phyloP scores from a whole-genome alignment of 2,888 invertebrate genomes.

The Ferdinandea cuprea region DNA sequence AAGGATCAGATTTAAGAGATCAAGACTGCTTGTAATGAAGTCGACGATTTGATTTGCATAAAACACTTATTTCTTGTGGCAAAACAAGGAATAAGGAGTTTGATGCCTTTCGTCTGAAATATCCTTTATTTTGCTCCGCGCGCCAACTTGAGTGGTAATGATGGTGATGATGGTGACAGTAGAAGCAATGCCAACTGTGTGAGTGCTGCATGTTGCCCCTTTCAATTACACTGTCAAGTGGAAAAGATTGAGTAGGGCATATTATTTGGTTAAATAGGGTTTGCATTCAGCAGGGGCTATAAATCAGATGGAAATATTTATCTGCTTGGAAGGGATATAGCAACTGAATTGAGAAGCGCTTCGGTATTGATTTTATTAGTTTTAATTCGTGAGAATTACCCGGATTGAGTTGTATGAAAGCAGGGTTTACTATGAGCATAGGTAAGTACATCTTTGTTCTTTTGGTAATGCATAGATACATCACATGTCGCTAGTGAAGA shows the following conservation, averaged over 20 bases:
- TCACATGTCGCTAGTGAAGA: too few species aligned
- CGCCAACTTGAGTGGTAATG: conserved; percentile 52
- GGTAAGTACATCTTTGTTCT: too few species aligned
- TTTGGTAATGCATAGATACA: too few species aligned
- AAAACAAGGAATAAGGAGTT: conserved; percentile 58
- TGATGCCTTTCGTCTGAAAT: conserved; percentile 50
- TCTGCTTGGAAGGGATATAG: conserved; percentile 46
- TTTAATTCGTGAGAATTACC: conserved; percentile 26
- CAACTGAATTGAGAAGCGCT: conserved; percentile 16
- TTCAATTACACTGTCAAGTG: conserved; percentile 60
- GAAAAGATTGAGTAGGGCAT: conserved; percentile 56
- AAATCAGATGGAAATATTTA: conserved; percentile 58
- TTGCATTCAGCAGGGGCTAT: conserved; percentile 29
- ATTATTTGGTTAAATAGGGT: conserved; percentile 44
- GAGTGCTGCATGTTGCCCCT: conserved; percentile 2
- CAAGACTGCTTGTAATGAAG: conserved; percentile 69
- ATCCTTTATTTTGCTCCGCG: conserved; percentile 11
- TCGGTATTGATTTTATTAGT: conserved; percentile 25
- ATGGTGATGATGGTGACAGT: conserved; percentile 40
- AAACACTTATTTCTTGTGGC: conserved; percentile 63
- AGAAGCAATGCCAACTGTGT: not conserved
- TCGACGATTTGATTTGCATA: conserved; percentile 70
- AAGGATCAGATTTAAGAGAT: conserved; percentile 53
- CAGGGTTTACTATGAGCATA: too few species aligned
- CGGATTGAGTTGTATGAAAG: too few species aligned